Base-by-base conservation (phyloP, 2,797 vertebrate species). In the Poecilia picta region DNA sequence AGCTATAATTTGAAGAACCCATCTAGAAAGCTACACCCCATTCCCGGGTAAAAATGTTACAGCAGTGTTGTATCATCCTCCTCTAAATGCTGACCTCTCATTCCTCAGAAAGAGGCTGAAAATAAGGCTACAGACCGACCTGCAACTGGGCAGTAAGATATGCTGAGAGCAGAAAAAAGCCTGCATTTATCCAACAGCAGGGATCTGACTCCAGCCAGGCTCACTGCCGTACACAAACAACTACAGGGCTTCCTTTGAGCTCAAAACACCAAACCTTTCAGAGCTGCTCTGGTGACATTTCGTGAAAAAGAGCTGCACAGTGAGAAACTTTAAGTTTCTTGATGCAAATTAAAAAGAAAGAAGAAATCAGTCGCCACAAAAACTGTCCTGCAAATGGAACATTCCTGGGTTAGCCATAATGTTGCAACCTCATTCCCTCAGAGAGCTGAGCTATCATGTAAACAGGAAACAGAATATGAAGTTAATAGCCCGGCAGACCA, bases 171-270 rank as follows among this genome's bases (percentile, higher is more conserved):
- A 86, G 87, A 81, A 83, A 91, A 81, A 68, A 31, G 57, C 79
- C 83, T 76, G 77, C 85, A 89, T 89, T 92, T 89, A 91, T 91
- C 82, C 83, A 73, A 83, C 85, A 88, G 80, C 36, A 20, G 82
- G 75, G 82, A 86, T 80, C 83, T 88, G 88, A 88, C 85, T 88
- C 79, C 39, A 73, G 83, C 83, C 82, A 78, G 80, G 73, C 85
- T 85, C 82, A 77, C 79, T 73, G 84, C 88, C 72, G 88, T 81
- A 93, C 92, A 95, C 92, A 93, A 76, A 80, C 76, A 90, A 85
- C 84, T 89, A 96, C 94, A 96, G 92, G 81, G 93, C 86, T 89
- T 90, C 91, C 89, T 95, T 95, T 96, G 89, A 96, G 92, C 85
- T 91, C 84, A 75, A 81, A 62, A 95, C 93, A 94, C 89, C 90